Evolutionary conservation across 2,888 invertebrate species (phyloP), one percentile per base, ranked within the genome.

Genomic region (Drosophila macrothrix): DNA sequence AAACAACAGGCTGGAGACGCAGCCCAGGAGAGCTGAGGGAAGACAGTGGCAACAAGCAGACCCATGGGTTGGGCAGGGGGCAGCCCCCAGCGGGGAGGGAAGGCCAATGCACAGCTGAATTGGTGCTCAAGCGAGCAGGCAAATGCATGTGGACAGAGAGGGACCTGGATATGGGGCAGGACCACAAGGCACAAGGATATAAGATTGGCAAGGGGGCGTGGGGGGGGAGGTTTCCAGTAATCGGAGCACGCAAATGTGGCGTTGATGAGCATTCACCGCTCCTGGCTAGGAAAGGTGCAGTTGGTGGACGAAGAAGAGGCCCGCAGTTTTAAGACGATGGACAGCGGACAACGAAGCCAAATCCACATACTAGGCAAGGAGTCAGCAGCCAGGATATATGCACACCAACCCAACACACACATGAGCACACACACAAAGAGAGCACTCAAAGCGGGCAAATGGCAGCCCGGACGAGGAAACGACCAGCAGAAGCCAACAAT

Each of bases 231-330:
- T 3, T 35, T 16, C 22, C 35, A 52, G 29, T 43, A 41, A 39
- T 52, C 53, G 64, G 56, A 67, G 67, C 68, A 73, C 78, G 82
- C 80, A 85, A 87, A 86, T 87, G 85, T 85, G 87, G 83, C 85
- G 87, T 85, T 86, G 85, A 85, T 85, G 85, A 87, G 85, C 76
- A 67, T 77, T 71, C 83, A 71, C 70, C 73, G 80, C 41, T 58
- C 22, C 22, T n/a, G n/a, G 56, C 28, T 16, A 31, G 29, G 65
- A 64, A 66, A 62, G 76, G 63, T 66, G 78, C 70, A 31, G 61
- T 22, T 49, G 37, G 7, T 28, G 22, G 22, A 46, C 46, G 61
- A 25, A 25, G 60, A 35, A n/a, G 53, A 25, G 46, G 64, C 64
- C 55, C 60, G 37, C 37, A 68, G 64, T 50, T 52, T 60, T 46